Evolutionary conservation across 1,140 invertebrate species (phyloP).

Genomic region (Mycetomoellerius zeteki): DNA sequence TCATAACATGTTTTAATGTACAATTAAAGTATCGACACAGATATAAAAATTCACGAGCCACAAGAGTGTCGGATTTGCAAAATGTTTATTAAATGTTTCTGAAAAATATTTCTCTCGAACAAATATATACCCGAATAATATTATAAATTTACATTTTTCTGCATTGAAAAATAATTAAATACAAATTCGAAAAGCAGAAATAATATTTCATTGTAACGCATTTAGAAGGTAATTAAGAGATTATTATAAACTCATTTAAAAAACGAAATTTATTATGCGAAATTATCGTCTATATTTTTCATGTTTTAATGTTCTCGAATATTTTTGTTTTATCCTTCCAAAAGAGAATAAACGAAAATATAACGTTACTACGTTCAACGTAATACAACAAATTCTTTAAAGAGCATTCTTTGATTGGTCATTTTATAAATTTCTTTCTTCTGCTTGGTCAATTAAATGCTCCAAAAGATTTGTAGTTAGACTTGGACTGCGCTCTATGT

Average conservation of each 20-base stretch:
- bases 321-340: no score
- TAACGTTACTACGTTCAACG: no score
- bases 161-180: neutral
- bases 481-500: no score
- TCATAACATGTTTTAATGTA: neutral
- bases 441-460: no score
- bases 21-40: neutral
- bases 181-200: neutral
- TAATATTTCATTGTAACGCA: neutral
- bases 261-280: neutral
- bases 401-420: no score
- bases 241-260: neutral
- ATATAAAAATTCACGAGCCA: neutral
- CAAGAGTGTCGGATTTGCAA: neutral
- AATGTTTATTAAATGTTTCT: neutral
- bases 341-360: no score
- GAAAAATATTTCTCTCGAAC: neutral
- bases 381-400: no score
- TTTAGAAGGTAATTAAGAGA: neutral
- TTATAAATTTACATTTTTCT: neutral
- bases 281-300: neutral
- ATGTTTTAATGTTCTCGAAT: neutral
- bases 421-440: no score
- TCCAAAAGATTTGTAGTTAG: no score
- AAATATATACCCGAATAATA: neutral